These are phyloP conservation scores for Drosophila quinaria DNA, from an alignment of 2,888 invertebrate genomes.

Conservation along the genomic window DNA sequence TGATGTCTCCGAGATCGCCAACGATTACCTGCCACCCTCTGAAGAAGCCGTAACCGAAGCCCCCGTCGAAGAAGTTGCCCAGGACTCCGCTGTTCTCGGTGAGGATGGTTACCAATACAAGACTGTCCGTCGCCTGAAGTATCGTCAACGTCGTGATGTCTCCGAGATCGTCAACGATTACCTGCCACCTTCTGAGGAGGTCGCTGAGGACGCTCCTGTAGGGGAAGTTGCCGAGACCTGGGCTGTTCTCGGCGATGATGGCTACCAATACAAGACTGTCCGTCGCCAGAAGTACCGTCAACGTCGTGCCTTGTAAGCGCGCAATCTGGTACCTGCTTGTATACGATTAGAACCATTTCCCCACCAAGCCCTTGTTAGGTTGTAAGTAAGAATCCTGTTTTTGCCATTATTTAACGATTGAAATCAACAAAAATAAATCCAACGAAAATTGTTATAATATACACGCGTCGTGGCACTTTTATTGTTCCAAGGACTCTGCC, in stretches of 20 bases:
- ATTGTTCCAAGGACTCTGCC: slow-evolving; percentile 39
- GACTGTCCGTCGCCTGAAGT: slow-evolving; percentile 65
- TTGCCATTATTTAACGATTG: slow-evolving; percentile 77
- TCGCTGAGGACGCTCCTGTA: slow-evolving; percentile 40
- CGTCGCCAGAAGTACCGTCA: slow-evolving; percentile 75
- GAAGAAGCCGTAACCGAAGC: slow-evolving; percentile 50
- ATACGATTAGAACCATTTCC: slow-evolving; percentile 60
- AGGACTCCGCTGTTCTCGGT: slow-evolving; percentile 51
- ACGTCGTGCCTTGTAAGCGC: slow-evolving; percentile 71
- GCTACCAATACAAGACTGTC: slow-evolving; percentile 78
- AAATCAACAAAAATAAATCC: slow-evolving; percentile 78
- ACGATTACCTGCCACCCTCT: slow-evolving; percentile 61
- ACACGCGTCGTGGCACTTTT: slow-evolving; percentile 47
- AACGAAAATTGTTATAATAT: slow-evolving; percentile 73
- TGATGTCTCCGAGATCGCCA: slow-evolving; percentile 66
- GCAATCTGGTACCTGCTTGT: slow-evolving; percentile 53
- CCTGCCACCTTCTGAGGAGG: slow-evolving; percentile 60
- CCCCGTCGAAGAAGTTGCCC: slow-evolving; percentile 34
- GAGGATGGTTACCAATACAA: slow-evolving; percentile 68
- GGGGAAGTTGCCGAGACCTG: slow-evolving; percentile 56
- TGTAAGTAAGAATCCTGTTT: slow-evolving; percentile 62
- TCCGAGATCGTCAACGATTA: slow-evolving; percentile 57
- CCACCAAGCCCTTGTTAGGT: slow-evolving; percentile 63
- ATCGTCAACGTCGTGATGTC: slow-evolving; percentile 68
- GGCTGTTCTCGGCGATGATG: slow-evolving; percentile 61